Conservation (phyloP, 2,888 invertebrate species). For the Lottia scabra region DNA sequence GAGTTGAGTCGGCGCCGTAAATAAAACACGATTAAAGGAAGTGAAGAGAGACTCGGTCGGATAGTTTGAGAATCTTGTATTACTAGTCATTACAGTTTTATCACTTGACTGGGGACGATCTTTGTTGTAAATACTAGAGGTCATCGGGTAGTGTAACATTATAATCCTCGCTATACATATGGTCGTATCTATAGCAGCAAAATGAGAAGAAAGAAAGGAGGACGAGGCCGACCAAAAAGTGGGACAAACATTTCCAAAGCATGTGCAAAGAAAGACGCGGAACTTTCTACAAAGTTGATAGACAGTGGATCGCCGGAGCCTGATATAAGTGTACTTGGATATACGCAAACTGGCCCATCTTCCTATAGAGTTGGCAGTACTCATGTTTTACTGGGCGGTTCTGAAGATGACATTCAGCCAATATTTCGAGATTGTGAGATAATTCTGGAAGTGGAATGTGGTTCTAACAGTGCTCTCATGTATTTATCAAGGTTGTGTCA, state of each 20-base stretch:
- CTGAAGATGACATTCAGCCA: constrained; percentile 40
- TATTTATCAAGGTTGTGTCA: constrained; percentile 68
- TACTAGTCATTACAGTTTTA: neutral
- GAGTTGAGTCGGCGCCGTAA: constrained; percentile 4
- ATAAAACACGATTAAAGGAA: neutral
- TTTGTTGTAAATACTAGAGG: neutral
- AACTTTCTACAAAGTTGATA: no score
- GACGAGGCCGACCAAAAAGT: constrained; percentile 12
- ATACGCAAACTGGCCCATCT: constrained; percentile 34
- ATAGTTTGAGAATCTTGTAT: neutral
- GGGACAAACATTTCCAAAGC: constrained; percentile 2
- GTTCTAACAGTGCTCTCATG: constrained; percentile 64
- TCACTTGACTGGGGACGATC: constrained; percentile 4
- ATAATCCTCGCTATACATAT: no score
- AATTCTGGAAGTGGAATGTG: constrained; percentile 67
- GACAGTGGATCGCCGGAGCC: constrained; percentile 1
- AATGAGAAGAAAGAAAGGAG: constrained; percentile 15
- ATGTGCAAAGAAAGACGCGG: neutral
- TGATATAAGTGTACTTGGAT: constrained; percentile 29
- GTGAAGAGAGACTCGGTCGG: constrained; percentile 1
- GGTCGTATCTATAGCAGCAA: neutral
- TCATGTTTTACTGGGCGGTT: constrained; percentile 31
- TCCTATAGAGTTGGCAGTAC: constrained; percentile 34
- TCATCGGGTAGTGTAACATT: no score
- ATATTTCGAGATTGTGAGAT: constrained; percentile 48